Base-by-base conservation (phyloP, 53 echinoderm and acorn worm species). In the Temnopleurus reevesii region DNA sequence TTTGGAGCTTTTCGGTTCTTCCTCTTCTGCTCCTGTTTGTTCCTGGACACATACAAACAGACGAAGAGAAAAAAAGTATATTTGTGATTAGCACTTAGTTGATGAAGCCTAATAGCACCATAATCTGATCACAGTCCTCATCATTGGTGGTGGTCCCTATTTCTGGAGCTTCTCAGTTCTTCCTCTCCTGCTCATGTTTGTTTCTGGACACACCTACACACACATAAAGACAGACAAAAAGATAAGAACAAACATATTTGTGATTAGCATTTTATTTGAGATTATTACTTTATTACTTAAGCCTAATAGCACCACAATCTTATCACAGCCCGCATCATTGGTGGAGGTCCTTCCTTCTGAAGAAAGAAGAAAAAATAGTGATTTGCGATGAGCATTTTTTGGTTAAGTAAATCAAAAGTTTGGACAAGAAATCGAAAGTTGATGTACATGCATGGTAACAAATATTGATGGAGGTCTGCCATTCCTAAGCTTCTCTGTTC, bases 271-370 rank as follows among this genome's bases (percentile, higher is more conserved):
- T n/a, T n/a, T n/a, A n/a, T n/a, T n/a, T n/a, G n/a, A n/a, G n/a
- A n/a, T n/a, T n/a, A n/a, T n/a, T n/a, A n/a, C n/a, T n/a, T n/a
- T n/a, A n/a, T n/a, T n/a, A n/a, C n/a, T n/a, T n/a, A 95, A 15
- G 92, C 93, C 57, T 97, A 94, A 79, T 95, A 95, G 89, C 98
- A 97, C 98, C 98, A 97, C 23, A 97, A 87, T 89, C 98, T 76
- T 58, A 97, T 76, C 3, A 97, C 93, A 5, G 91, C 89, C 41
- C 95, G 93, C 95, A 97, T 97, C 98, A 97, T 97, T 0, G 95
- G 95, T 0, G 98, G 98, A 0, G 87, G 84, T 18, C 77, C 77
- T 46, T 87, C 65, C 45, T 47, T 87, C 71, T 53, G 53, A 5
- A 13, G n/a, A n/a, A n/a, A n/a, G n/a, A n/a, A n/a, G n/a, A n/a